Percentiles rank a stretch among this genome's conserved stretches.
These are phyloP conservation scores for Callithrix jacchus DNA, from an alignment of 2,113 vertebrate genomes.

Conservation along the genomic window DNA sequence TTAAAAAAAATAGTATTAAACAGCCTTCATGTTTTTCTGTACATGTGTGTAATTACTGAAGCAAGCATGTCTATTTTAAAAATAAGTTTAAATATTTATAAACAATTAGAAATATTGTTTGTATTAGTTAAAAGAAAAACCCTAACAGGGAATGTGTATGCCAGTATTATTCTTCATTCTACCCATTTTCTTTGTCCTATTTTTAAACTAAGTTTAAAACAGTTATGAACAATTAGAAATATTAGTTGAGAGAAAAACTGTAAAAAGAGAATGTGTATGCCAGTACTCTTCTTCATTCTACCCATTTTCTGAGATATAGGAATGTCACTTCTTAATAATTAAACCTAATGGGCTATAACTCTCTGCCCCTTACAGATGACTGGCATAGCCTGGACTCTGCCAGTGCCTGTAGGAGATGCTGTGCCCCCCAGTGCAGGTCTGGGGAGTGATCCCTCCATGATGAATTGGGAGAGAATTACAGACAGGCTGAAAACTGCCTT, in stretches of 20 bases:
- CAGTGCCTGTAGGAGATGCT: constrained; percentile 32
- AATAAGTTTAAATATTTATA: neutral
- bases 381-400: constrained; percentile 71
- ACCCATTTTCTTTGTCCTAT: neutral
- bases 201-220: neutral
- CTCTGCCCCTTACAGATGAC: constrained; percentile 68
- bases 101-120: constrained; percentile 46
- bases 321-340: neutral
- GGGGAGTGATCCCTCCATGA: constrained; percentile 47
- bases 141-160: neutral
- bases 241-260: neutral
- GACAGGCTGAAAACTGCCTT: constrained; percentile 76
- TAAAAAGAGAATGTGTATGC: neutral
- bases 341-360: neutral
- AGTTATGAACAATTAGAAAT: constrained; percentile 38
- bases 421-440: neutral
- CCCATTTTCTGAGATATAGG: neutral
- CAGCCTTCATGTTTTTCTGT: neutral
- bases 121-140: neutral
- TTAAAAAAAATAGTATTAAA: neutral
- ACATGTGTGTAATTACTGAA: neutral
- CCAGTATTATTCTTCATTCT: neutral
- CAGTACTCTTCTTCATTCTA: neutral
- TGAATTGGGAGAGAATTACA: constrained; percentile 74
- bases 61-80: neutral